phyloP scores from a whole-genome alignment of 1,140 invertebrate genomes.

The Aphis craccivora region DNA sequence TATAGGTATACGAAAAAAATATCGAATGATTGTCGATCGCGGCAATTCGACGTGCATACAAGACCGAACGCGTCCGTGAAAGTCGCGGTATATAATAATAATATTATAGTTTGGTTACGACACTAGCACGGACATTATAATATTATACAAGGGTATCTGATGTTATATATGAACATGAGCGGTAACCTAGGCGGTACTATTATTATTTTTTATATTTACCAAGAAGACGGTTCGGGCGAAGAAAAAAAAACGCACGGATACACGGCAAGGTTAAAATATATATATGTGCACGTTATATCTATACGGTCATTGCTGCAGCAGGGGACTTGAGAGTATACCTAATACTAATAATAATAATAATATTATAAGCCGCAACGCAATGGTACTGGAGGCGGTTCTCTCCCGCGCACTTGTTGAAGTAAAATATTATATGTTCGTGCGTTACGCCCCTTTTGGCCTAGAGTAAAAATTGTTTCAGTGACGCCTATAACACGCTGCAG shows the following conservation, averaged over 20 bases:
- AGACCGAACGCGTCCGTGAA: neutral
- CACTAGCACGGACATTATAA: neutral
- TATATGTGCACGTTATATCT: neutral
- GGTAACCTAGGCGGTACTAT: slow-evolving; percentile 1
- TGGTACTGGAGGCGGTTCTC: slow-evolving; percentile 57
- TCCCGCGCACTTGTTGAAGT: slow-evolving; percentile 55
- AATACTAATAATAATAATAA: neutral
- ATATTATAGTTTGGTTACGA: neutral
- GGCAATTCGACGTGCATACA: too few species aligned
- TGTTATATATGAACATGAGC: neutral
- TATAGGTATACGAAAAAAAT: neutral
- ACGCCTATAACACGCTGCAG: slow-evolving; percentile 40
- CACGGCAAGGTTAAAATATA: slow-evolving; percentile 12
- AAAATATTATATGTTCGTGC: slow-evolving; percentile 58
- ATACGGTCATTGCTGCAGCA: slow-evolving; percentile 35
- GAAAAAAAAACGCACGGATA: slow-evolving; percentile 35
- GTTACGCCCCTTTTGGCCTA: slow-evolving; percentile 58
- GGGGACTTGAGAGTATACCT: neutral
- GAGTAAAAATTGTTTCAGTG: slow-evolving; percentile 57
- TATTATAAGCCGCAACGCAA: slow-evolving; percentile 36
- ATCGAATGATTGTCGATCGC: neutral
- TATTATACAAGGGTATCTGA: slow-evolving; percentile 12
- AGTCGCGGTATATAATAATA: neutral
- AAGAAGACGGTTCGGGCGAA: slow-evolving; percentile 25
- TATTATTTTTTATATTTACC: slow-evolving; percentile 31